Base-by-base conservation (phyloP, 2,113 vertebrate genomes). In the Origma solitaria region DNA sequence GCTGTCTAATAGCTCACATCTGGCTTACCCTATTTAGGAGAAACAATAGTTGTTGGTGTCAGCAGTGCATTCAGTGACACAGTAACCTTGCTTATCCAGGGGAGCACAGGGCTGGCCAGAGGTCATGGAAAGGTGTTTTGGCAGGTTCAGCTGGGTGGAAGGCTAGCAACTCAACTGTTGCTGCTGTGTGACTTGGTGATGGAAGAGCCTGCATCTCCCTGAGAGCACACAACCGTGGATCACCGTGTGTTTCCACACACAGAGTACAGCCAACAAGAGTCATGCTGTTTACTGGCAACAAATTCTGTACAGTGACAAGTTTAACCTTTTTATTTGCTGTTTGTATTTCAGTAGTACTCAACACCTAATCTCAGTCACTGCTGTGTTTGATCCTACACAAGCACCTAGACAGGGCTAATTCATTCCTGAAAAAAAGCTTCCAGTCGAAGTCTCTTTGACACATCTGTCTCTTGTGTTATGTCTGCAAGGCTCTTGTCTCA, bases 1-100 rank as follows among this genome's bases (percentile, higher is more conserved):
- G 96, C 89, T 78, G n/a, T 70, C 92, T 97, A 96, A 97, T 93
- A 96, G 96, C 91, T 94, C 90, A 91, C 96, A 98, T 97, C 97
- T 97, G 97, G 97, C 81, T 94, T 30, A 16, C 45, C 27, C 81
- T 93, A 47, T 80, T 94, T 95, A 56, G 68, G 79, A 95, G 82
- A 65, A 89, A 53, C 31, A 92, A 30, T 77, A 75, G 57, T 86
- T 90, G 66, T 57, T 86, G 84, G 18, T 60, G 18, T 50, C 65
- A 77, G 79, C 60, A 49, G 31, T 31, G 51, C 47, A 2, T 35
- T n/a, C 18, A 7, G 66, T 86, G 92, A 62, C 90, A 94, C 15
- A 77, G 71, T 96, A 53, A 90, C 90, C 82, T 82, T 51, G 21
- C 45, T 71, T 35, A 14, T 30, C 33, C n/a, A 42, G 40, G 21